A percentile compares a stretch with the other conserved stretches of the same genome.
These are phyloP conservation scores for Trinorchestia longiramus DNA, from an alignment of 1,140 invertebrate genomes.

Conservation along the genomic window DNA sequence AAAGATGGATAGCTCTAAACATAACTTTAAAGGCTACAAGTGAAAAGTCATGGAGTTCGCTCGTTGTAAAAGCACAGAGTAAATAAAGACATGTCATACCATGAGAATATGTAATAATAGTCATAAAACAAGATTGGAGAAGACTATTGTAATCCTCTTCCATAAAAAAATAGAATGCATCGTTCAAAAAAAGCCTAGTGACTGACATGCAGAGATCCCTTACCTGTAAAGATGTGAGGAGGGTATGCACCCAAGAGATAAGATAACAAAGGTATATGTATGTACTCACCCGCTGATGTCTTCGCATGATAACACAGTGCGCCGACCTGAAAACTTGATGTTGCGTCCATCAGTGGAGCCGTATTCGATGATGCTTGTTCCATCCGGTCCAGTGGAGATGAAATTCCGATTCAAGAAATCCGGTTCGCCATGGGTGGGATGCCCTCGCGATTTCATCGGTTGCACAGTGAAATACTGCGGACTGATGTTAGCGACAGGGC, in stretches of 20 bases:
- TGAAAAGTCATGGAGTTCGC: background rate
- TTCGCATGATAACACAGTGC: background rate
- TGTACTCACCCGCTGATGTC: conserved; percentile 27
- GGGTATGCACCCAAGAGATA: background rate
- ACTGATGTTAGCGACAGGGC: background rate
- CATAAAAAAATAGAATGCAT: background rate
- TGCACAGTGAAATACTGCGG: conserved; percentile 16
- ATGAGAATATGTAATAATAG: background rate
- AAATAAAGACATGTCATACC: too few species aligned
- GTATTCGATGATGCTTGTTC: background rate
- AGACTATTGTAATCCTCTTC: background rate
- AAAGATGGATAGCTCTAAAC: background rate
- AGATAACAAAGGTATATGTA: background rate
- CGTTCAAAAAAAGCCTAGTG: background rate
- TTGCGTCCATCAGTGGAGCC: conserved; percentile 25
- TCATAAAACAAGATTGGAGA: background rate
- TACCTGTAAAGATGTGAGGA: background rate
- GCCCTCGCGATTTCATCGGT: background rate
- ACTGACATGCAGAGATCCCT: background rate
- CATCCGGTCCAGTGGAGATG: background rate
- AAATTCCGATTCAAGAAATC: background rate
- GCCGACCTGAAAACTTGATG: conserved; percentile 28
- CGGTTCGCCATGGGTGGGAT: background rate
- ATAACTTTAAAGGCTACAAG: background rate
- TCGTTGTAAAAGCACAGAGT: background rate